Evolutionary conservation across 2,113 vertebrate species (phyloP).

Genomic region (Lophotis ruficrista): DNA sequence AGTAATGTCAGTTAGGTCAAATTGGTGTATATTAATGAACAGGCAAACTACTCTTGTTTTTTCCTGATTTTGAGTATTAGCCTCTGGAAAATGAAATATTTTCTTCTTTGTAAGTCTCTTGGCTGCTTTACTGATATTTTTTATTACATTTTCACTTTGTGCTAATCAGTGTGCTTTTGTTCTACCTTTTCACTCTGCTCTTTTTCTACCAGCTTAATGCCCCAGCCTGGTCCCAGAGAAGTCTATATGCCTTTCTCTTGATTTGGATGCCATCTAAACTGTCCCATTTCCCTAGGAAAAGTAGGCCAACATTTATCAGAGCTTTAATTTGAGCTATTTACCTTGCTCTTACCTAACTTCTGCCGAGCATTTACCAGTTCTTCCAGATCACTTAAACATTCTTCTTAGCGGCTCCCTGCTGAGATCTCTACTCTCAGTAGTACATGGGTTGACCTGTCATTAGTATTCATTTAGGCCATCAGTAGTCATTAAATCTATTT

Average conservation of each 20-base stretch:
- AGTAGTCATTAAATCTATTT: background rate
- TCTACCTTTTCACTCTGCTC: background rate
- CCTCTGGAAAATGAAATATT: background rate
- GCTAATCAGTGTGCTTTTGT: background rate
- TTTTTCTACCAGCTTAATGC: background rate
- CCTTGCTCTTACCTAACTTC: background rate
- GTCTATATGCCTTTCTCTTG: background rate
- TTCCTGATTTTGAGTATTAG: background rate
- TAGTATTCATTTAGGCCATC: background rate
- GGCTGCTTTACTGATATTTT: background rate
- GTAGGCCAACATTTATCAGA: background rate
- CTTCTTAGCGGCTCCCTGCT: background rate
- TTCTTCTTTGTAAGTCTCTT: background rate
- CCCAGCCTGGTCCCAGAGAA: background rate
- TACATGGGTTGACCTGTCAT: background rate
- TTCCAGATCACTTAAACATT: background rate
- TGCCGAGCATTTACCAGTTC: background rate
- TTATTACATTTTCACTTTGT: background rate
- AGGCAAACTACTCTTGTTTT: background rate
- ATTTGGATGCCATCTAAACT: background rate
- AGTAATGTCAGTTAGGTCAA: background rate
- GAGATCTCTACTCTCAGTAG: background rate
- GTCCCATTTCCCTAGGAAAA: background rate
- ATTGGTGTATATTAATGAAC: background rate
- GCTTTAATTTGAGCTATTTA: background rate